These are phyloP conservation scores for Metallyticus violacea DNA, from an alignment of 2,888 invertebrate species.

Conservation along the genomic window DNA sequence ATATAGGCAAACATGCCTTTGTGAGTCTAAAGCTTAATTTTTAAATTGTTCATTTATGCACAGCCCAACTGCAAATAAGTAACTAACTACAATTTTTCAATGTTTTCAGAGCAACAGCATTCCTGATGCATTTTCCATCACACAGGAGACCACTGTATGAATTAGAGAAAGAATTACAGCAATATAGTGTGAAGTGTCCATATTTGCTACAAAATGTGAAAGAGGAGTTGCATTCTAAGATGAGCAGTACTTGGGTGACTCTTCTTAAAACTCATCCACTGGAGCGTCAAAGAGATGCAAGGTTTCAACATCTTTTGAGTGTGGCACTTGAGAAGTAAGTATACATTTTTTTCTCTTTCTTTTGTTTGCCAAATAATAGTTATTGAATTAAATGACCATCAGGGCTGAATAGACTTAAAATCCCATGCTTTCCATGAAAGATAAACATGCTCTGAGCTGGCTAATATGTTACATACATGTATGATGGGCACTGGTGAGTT, in stretches of 20 bases:
- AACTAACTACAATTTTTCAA: background rate
- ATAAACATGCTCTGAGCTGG: too few species aligned
- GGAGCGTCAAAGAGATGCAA: slow-evolving; percentile 27
- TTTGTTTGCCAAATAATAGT: too few species aligned
- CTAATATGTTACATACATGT: too few species aligned
- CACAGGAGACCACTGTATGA: background rate
- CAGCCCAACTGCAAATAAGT: too few species aligned
- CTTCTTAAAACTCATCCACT: slow-evolving; percentile 23
- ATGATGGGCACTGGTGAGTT: too few species aligned
- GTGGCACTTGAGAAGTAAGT: slow-evolving; percentile 30
- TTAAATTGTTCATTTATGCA: too few species aligned
- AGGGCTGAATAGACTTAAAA: too few species aligned
- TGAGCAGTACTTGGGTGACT: slow-evolving; percentile 23
- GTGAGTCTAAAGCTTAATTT: too few species aligned
- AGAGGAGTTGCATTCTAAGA: slow-evolving; percentile 16
- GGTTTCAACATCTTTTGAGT: slow-evolving; percentile 25
- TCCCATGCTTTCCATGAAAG: too few species aligned
- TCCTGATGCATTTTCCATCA: background rate
- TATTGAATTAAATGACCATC: too few species aligned
- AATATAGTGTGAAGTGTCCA: background rate
- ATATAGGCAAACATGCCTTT: too few species aligned
- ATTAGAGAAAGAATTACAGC: background rate
- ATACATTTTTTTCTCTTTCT: background rate
- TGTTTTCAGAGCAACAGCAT: slow-evolving; percentile 17
- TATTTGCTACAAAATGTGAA: background rate